Base-by-base conservation (phyloP, 1,140 invertebrate genomes). In the Drosophila trapezifrons region DNA sequence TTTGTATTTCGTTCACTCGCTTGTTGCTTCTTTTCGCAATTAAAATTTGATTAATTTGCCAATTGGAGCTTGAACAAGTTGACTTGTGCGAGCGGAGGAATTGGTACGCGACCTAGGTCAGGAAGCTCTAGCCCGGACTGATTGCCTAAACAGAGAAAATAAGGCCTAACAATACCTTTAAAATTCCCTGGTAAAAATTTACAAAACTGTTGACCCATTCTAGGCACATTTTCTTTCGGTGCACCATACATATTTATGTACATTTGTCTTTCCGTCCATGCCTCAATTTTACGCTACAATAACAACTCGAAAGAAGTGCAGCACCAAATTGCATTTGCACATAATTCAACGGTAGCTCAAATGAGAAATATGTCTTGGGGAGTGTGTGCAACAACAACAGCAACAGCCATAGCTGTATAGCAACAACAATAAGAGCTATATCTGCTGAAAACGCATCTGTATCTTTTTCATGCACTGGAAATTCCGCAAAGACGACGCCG, bases 381-480 rank as follows among this genome's bases (percentile, higher is more conserved):
- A 54, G 47, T 32, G 59, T 65, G 62, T 45, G 63, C 12, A 64
- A 27, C n/a, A 22, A 37, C 35, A 37, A 51, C 27, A 58, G 22
- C n/a, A 55, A 18, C 22, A 22, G 22, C n/a, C 18, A 32, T 29
- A 37, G 49, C 27, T 52, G 22, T 49, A 18, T 17, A 73, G 25
- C 25, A 66, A 2, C 40, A 51, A 25, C 54, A 60, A 49, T 20
- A 59, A 12, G 20, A 65, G 56, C 47, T 74, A 29, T 57, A 47
- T 25, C 78, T 78, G 75, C 74, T 82, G 75, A 81, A 86, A 86
- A 81, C 78, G 81, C 81, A 84, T 84, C 82, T 84, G 81, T 85
- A 84, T 85, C 81, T 84, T 85, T 85, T 86, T 87, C 84, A 89
- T 89, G 84, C 84, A 89, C 84, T 89, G 84, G 84, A 89, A 89